Evolutionary conservation across 2,113 vertebrate species (phyloP), one percentile per base, ranked within the genome.

Genomic region (Sturnira hondurensis): DNA sequence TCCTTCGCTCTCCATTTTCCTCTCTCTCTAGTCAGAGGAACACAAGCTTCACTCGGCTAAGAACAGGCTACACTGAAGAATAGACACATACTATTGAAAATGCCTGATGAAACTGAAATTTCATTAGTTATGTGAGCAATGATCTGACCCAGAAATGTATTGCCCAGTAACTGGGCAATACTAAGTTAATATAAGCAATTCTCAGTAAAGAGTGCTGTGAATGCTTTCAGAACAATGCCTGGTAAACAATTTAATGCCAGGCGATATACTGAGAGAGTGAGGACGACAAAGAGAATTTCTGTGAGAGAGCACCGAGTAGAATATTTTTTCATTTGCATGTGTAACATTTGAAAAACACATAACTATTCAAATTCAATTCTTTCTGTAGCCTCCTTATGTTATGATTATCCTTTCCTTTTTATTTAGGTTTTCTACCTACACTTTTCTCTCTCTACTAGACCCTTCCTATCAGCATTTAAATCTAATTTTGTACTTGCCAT

Each of bases 211-310:
- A 93, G 31, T 87, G 58, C 96, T 97, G 33, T 92, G 81, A 85
- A 85, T 58, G 16, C 24, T 71, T 93, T 90, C 78, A 95, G 97
- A 97, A 5, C 11, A 97, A 80, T 86, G 67, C 68, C 56, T 28
- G 92, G 61, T 85, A 87, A 97, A 96, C 65, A 6, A 92, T 63
- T 95, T 96, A 95, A 67, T 68, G 3, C 0, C 47, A 80, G 22
- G 88, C 93, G 82, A 86, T 33, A 65, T 52, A 65, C 28, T 65
- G 65, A 93, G 82, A 92, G 33, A 76, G 26, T 80, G 81, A 78
- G 33, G 20, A 45, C 7, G 63, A 76, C 3, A 76, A 77, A 65
- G 33, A 81, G 7, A 85, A 74, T 52, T 67, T 89, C 33, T 5
- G 43, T 38, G 33, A 68, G 14, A 54, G 4, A 82, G 14, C 13